phyloP scores from a whole-genome alignment of 1,140 invertebrate genomes.

The Micrasema longulum region DNA sequence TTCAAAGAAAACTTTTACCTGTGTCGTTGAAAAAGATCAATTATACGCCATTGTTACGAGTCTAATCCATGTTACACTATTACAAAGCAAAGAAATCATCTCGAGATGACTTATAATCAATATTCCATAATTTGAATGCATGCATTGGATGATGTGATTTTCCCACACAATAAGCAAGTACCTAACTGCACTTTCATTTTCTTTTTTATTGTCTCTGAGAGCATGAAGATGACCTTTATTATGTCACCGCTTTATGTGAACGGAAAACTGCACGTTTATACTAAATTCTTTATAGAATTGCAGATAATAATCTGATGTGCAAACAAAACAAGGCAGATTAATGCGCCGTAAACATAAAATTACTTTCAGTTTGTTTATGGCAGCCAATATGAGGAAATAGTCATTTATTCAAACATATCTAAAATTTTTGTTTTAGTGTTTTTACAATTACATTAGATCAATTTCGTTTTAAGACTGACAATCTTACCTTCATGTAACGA shows the following conservation, averaged over 20 bases:
- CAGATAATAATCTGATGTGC: no score
- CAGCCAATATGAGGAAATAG: no score
- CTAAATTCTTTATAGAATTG: no score
- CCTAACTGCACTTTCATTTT: slow-evolving; percentile 30
- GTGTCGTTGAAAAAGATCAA: background rate
- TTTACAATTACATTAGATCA: no score
- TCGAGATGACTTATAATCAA: slow-evolving; percentile 19
- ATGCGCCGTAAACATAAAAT: no score
- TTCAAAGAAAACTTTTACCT: slow-evolving; percentile 15
- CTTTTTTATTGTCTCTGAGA: slow-evolving; percentile 17
- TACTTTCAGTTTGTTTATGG: no score
- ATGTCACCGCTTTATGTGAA: background rate
- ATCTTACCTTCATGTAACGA: no score
- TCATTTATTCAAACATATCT: no score
- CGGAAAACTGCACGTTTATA: no score
- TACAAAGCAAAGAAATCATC: slow-evolving; percentile 24
- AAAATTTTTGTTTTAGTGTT: no score
- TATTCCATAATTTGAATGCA: slow-evolving; percentile 16
- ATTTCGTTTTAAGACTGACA: no score
- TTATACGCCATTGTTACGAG: slow-evolving; percentile 8
- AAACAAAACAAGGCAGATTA: no score
- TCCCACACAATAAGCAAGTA: slow-evolving; percentile 10
- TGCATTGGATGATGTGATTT: slow-evolving; percentile 17
- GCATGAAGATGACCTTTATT: slow-evolving; percentile 21
- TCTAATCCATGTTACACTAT: background rate